Evolutionary conservation across 2,113 vertebrate species (phyloP), one percentile per base, ranked within the genome.

Genomic region (Hippocampus zosterae): DNA sequence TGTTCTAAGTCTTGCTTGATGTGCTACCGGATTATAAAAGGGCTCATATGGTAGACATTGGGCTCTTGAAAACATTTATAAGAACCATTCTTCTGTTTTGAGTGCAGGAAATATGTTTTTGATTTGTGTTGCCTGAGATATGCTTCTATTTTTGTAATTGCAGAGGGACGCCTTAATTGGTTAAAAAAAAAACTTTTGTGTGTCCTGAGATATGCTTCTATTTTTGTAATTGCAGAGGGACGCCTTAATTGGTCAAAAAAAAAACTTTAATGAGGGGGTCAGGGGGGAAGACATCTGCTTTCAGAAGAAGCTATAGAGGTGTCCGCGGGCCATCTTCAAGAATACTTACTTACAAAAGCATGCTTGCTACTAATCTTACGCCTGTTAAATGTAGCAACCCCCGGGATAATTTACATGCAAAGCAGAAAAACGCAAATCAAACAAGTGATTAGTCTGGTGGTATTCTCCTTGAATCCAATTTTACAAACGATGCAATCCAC

Each of bases 21-120:
- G 56, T 56, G 61, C 27, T 13, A n/a, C 19, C 48, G 25, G 23
- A 23, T 33, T 12, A 1, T 5, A 21, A 59, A 2, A 33, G 9
- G 12, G 0, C 16, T 27, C 27, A 53, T 37, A 50, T 13, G 63
- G 33, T 5, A 57, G 11, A 61, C 9, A 44, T 52, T 40, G 59
- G 69, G 56, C 52, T 75, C 61, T 69, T 74, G 67, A 78, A 80
- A 77, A 75, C 65, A 37, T 75, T 78, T 72, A 65, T 53, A 76
- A 78, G 74, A 74, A 67, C 48, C 42, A 0, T 63, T 76, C 65
- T 72, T 76, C 76, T 53, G 42, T 71, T 79, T 70, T 5, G 12
- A 1, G 0, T 75, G 78, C 78, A 84, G 81, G 75, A 86, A 88
- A 84, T 83, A 86, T 88, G 86, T 77, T 81, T 88, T 87, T 83